Evolutionary conservation across 2,113 vertebrate species (phyloP), one percentile per base, ranked within the genome.

Genomic region (Chauna torquata): DNA sequence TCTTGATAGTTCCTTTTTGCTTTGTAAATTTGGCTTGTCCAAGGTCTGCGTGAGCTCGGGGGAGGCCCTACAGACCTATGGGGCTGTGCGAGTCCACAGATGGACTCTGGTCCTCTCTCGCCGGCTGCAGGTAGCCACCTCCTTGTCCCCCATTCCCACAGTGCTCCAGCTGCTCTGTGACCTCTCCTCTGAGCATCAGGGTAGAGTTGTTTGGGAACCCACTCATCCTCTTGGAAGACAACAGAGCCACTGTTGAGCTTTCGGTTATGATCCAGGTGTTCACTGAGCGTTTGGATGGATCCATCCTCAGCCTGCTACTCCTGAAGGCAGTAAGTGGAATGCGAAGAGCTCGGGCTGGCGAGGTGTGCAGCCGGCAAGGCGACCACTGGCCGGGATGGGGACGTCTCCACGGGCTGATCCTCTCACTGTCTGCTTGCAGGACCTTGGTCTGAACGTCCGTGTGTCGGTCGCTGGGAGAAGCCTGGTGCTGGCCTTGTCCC

Each of bases 401-500:
- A 18, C 0, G 0, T 27, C 38, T 40, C 45, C 5, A 0, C 0
- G 13, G 44, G 47, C 84, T 94, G 25, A 88, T 23, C 55, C 32
- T 77, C 49, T 25, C 40, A 17, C 78, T 18, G 11, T 88, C 62
- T 83, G 47, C 75, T 44, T 80, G 77, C 95, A 97, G 97, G 75
- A 92, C 85, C 84, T 97, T 0, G 4, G 13, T 8, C 88, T 97
- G 0, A 44, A 86, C 0, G 74, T 36, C n/a, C 66, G 1, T 0
- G 14, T 93, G 55, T 95, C 94, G 0, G 15, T 97, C 3, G n/a
- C 32, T 4, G 74, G 69, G 23, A 58, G 87, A 57, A 72, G 55
- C 10, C 92, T 97, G 92, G 3, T 97, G 82, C 65, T 97, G 44
- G 30, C 44, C 3, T 4, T 94, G 64, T 62, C 44, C 36, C 49